Evolutionary conservation across 2,113 vertebrate genomes (phyloP), one percentile per base, ranked within the genome.

Genomic region (Sinocyclocheilus maitianheensis): DNA sequence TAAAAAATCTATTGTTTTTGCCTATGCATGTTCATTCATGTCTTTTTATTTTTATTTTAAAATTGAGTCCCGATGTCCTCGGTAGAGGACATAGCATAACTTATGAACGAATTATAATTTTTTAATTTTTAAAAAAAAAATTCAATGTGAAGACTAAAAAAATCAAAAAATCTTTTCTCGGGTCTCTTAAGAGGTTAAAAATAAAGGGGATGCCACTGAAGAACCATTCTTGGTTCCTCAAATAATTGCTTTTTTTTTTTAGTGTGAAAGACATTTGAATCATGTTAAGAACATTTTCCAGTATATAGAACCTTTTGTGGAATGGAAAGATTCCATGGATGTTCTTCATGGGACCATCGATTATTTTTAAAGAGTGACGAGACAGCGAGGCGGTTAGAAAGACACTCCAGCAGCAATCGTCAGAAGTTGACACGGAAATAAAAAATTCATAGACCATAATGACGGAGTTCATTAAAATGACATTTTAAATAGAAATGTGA

Each of bases 381-480:
- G 62, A 37, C 83, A 81, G 5, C 4, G 30, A 79, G 63, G 26
- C 69, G 34, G 63, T 60, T 83, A 67, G 43, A 86, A 58, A 75
- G 77, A 78, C 79, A 83, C 88, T 94, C 91, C 89, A 90, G 83
- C 90, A 91, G 89, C 88, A 91, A 91, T 89, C 89, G 90, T 91
- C 90, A 89, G 92, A 92, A 94, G 93, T 92, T 92, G 94, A 94
- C 90, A 86, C 91, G 90, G 90, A 94, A 93, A 94, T 94, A 90
- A 94, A 94, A 94, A 93, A 95, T 94, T 93, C 92, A 95, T 91
- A 92, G 88, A 92, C 87, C 92, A 90, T 94, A 95, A 94, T 95
- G 94, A 94, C 89, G 80, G 89, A 92, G 92, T 94, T 95, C 93
- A 94, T 95, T 95, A 95, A 94, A 94, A 92, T 91, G 92, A 92